phyloP scores from a whole-genome alignment of 2,113 vertebrate genomes.

The Hyperoodon ampullatus region DNA sequence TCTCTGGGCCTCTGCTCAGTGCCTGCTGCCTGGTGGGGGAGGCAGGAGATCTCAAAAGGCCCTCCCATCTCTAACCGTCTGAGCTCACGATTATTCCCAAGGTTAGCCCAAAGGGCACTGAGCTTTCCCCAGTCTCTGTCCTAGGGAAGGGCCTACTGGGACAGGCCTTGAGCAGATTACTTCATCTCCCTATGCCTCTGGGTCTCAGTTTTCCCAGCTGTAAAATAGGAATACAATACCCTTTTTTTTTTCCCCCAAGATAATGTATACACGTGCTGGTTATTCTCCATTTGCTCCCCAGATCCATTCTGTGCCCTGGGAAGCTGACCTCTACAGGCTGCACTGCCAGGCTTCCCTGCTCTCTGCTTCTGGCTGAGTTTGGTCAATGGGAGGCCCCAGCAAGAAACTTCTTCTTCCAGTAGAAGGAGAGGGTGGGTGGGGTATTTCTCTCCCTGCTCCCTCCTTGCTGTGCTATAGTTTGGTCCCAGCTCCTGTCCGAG shows the following conservation, averaged over 20 bases:
- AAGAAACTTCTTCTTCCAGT: background rate
- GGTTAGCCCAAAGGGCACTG: background rate
- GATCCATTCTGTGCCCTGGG: background rate
- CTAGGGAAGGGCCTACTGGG: background rate
- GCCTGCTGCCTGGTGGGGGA: background rate
- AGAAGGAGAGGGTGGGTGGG: background rate
- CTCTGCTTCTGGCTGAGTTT: background rate
- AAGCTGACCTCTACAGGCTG: background rate
- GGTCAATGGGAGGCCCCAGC: background rate
- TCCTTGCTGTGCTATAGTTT: background rate
- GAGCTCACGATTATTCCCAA: background rate
- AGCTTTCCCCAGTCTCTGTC: background rate
- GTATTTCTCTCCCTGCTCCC: background rate
- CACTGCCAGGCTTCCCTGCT: background rate
- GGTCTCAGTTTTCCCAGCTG: slow-evolving; percentile 27
- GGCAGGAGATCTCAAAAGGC: background rate
- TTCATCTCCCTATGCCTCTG: background rate
- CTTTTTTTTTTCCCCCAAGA: background rate
- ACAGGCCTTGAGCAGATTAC: background rate
- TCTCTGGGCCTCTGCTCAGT: background rate
- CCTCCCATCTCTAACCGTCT: background rate
- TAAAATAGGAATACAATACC: background rate
- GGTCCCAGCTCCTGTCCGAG: background rate
- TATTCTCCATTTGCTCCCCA: background rate
- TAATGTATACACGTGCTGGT: fast-evolving